Evolutionary conservation across 2,113 vertebrate genomes (phyloP).

Genomic region (Vimba vimba): DNA sequence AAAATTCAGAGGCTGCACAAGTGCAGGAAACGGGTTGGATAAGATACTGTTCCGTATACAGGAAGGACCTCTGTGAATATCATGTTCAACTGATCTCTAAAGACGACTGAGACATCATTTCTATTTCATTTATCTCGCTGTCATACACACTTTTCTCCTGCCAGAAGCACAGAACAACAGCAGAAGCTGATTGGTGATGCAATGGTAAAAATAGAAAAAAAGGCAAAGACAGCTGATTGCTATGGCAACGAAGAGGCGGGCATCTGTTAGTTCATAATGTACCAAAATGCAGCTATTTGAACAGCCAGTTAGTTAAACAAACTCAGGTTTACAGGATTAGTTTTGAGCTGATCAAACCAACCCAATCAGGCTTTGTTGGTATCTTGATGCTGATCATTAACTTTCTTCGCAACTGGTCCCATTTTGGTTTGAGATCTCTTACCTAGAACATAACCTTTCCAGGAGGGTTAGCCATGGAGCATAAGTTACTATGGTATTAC

Average conservation of each 20-base stretch:
- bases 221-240: not conserved
- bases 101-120: not conserved
- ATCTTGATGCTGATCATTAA: too few species aligned
- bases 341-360: too few species aligned
- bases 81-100: constrained; percentile 35
- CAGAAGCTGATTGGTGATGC: constrained; percentile 44
- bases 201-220: constrained; percentile 28
- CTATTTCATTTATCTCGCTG: not conserved
- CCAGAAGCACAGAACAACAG: constrained; percentile 18
- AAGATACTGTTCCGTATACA: constrained; percentile 34
- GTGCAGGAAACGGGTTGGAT: constrained; percentile 41
- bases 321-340: too few species aligned
- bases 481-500: not conserved
- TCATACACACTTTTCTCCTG: not conserved
- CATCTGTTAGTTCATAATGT: not conserved
- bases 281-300: not conserved
- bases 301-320: not conserved
- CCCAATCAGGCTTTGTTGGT: too few species aligned
- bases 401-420: too few species aligned
- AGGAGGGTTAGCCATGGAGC: not conserved
- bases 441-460: too few species aligned
- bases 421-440: too few species aligned
- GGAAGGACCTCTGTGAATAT: constrained; percentile 20
- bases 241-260: not conserved
- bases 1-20: constrained; percentile 37